A percentile compares a stretch with the other conserved stretches of the same genome.
Evolutionary conservation across 2,888 invertebrate genomes (phyloP).

Genomic region (Erynnis tages): DNA sequence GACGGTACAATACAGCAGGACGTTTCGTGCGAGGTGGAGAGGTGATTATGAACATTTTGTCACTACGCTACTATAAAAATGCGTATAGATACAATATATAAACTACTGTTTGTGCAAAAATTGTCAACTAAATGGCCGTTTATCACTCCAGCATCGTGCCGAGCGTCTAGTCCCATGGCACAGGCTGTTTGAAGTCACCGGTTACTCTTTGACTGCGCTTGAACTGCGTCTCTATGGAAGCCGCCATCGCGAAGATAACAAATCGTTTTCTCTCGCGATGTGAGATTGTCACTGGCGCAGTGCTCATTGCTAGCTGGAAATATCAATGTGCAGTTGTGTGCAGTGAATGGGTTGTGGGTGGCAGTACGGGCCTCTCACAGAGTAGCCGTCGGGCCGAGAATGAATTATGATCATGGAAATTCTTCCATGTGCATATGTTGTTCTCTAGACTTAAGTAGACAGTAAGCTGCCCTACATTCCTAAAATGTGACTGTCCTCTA

Average conservation of each 20-base stretch:
- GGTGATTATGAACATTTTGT: constrained; percentile 37
- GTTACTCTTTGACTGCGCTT: constrained; percentile 61
- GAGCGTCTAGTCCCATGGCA: constrained; percentile 51
- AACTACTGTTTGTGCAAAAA: neutral
- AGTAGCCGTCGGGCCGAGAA: constrained; percentile 63
- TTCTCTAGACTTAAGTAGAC: constrained; percentile 74
- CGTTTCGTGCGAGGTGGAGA: constrained; percentile 53
- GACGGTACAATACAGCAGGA: constrained; percentile 55
- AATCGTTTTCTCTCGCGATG: constrained; percentile 40
- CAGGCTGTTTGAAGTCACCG: constrained; percentile 59
- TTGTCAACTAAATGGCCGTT: constrained; percentile 38
- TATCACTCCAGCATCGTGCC: constrained; percentile 59
- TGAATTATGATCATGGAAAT: constrained; percentile 61
- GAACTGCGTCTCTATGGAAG: constrained; percentile 41
- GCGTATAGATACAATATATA: neutral
- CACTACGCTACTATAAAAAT: neutral
- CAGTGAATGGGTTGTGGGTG: constrained; percentile 34
- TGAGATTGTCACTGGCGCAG: constrained; percentile 33
- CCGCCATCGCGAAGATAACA: constrained; percentile 46
- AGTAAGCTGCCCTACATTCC: constrained; percentile 62
- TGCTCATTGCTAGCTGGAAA: constrained; percentile 26
- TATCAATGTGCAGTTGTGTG: constrained; percentile 31
- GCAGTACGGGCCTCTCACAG: constrained; percentile 52
- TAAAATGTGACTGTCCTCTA: constrained; percentile 57
- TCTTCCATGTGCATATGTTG: constrained; percentile 62